Evolutionary conservation across 2,888 invertebrate species (phyloP), one percentile per base, ranked within the genome.

Genomic region (Orchestes rusci): DNA sequence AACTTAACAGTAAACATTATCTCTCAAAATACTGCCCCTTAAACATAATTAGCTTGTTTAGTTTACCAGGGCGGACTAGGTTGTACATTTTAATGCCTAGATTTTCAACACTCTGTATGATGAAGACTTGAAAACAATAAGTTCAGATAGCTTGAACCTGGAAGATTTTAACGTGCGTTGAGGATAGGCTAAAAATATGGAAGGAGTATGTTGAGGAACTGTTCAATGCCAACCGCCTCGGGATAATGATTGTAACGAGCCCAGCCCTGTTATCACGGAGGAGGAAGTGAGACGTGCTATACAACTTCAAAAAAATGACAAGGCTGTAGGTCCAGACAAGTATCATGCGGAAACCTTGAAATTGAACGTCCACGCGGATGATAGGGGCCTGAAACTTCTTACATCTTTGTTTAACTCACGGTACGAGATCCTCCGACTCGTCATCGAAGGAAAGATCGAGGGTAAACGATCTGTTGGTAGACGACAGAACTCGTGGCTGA

Each of bases 181-280:
- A 42, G 16, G 36, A 42, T 16, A 37, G 23, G 16, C 15, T 42
- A 18, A 38, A 38, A 42, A 39, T 34, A 36, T 38, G 35, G 35
- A 41, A 41, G 20, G 27, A 35, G 16, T 39, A 39, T 4, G 39
- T 37, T 16, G 32, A 40, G 33, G 17, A 12, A n/a, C 33, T 19
- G 17, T 33, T 33, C 19, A 19, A 33, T 40, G 28, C 7, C 18
- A 27, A 8, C 12, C 23, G 37, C 8, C 27, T 27, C 10, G 13
- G 8, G 7, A 31, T 31, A 12, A 5, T 31, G 31, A 31, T 31
- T 10, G 7, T 12, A 31, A 31, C 31, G 31, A 31, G 31, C 31
- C 31, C 31, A 12, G 31, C 31, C 31, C 13, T 31, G 31, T 8
- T 31, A 31, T 31, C 31, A 31, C 12, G 31, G 12, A 5, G 12